phyloP scores from a whole-genome alignment of 2,797 vertebrate genomes.

The Peromyscus aztecus region DNA sequence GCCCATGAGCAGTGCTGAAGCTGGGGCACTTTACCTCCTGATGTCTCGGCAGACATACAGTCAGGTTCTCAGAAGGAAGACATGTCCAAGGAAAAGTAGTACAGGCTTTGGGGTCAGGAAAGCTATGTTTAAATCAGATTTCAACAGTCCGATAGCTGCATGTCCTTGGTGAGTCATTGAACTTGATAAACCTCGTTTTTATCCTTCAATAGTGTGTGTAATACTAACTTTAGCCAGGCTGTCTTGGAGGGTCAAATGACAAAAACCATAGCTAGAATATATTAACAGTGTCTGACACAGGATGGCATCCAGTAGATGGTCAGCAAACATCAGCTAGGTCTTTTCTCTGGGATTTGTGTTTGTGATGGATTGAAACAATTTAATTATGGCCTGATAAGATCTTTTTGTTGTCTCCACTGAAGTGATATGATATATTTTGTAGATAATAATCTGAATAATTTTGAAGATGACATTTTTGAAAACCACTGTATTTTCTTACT shows the following conservation, averaged over 20 bases:
- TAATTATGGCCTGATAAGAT: not conserved
- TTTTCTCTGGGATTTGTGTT: not conserved
- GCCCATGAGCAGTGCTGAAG: not conserved
- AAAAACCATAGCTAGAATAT: not conserved
- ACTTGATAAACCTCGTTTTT: not conserved
- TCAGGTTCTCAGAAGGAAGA: constrained; percentile 30
- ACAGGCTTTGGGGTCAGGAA: not conserved
- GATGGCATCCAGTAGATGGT: not conserved
- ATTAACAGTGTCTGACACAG: not conserved
- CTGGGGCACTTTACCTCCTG: not conserved
- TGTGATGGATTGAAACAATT: constrained; percentile 39
- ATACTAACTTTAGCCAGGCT: not conserved
- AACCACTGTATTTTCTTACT: constrained; percentile 15
- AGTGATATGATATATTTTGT: not conserved
- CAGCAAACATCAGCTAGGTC: not conserved
- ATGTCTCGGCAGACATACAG: not conserved
- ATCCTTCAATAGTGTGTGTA: not conserved
- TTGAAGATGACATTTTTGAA: constrained; percentile 32
- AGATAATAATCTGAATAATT: constrained; percentile 37
- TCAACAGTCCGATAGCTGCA: not conserved
- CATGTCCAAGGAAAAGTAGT: not conserved
- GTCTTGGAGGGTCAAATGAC: constrained; percentile 7
- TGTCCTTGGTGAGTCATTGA: not conserved
- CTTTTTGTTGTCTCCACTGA: not conserved
- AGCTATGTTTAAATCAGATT: constrained; percentile 15